These are phyloP conservation scores for Mya arenaria DNA, from an alignment of 1,140 invertebrate genomes.

Conservation along the genomic window DNA sequence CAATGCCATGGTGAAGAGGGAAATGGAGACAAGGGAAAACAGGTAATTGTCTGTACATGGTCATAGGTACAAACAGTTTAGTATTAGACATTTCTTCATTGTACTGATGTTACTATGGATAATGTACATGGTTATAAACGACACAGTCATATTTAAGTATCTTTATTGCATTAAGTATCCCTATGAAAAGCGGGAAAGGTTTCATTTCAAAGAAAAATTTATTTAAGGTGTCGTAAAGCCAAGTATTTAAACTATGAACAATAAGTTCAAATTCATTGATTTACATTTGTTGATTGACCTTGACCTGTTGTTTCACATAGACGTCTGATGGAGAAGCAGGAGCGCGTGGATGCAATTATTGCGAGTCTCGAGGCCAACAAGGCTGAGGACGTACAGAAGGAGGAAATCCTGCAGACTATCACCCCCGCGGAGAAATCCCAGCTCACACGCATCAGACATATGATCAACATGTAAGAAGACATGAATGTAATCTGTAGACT, in stretches of 20 bases:
- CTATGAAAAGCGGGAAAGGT: too few species aligned
- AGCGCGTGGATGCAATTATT: conserved; percentile 90
- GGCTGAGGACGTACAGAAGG: conserved; percentile 88
- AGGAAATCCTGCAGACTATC: conserved; percentile 90
- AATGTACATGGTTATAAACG: too few species aligned
- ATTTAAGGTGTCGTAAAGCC: too few species aligned
- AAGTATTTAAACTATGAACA: too few species aligned
- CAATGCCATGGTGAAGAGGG: conserved; percentile 71
- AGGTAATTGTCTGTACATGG: conserved; percentile 53
- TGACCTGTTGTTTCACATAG: conserved; percentile 59
- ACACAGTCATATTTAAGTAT: too few species aligned
- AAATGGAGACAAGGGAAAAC: conserved; percentile 69
- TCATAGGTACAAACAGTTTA: too few species aligned
- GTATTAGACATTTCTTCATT: too few species aligned
- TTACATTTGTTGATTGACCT: not conserved
- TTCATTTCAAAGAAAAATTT: too few species aligned
- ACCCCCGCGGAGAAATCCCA: conserved; percentile 89
- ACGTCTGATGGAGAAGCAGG: conserved; percentile 92
- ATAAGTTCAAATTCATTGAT: too few species aligned
- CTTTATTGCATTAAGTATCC: too few species aligned
- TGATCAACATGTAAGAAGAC: conserved; percentile 84
- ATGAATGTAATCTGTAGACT: too few species aligned
- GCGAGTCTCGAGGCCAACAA: conserved; percentile 88
- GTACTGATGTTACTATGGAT: too few species aligned
- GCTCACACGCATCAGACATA: conserved; percentile 85